phyloP scores from a whole-genome alignment of 1,140 invertebrate species.

The Leptoteleia sp. region DNA sequence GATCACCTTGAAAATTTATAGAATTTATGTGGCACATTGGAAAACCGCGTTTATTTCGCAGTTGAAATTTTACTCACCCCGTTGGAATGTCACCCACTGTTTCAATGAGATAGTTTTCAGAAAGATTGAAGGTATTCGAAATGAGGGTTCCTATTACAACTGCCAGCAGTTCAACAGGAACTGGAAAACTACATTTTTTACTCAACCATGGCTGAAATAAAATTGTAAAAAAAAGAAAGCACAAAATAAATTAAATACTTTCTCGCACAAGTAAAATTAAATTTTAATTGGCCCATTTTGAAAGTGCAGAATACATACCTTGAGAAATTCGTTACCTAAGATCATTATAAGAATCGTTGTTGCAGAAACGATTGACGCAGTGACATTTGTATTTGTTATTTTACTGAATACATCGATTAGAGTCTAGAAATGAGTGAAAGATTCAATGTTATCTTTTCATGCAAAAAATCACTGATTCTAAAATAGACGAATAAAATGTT shows the following conservation, averaged over 20 bases:
- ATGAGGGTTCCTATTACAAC: conserved; percentile 89
- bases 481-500: too few species aligned
- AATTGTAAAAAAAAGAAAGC: too few species aligned
- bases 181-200: conserved; percentile 87
- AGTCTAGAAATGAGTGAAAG: conserved; percentile 85
- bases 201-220: conserved; percentile 86
- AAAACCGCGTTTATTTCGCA: conserved; percentile 27
- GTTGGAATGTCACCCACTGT: conserved; percentile 90
- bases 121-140: conserved; percentile 84
- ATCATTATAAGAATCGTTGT: conserved; percentile 87
- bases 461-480: too few species aligned
- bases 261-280: too few species aligned
- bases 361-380: conserved; percentile 86
- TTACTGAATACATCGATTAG: conserved; percentile 84
- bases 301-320: conserved; percentile 82
- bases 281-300: too few species aligned
- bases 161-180: conserved; percentile 93
- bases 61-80: conserved; percentile 83
- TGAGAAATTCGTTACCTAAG: conserved; percentile 90
- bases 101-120: conserved; percentile 83
- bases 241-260: neutral
- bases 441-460: too few species aligned
- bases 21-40: conserved; percentile 63
- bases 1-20: conserved; percentile 71
- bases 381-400: conserved; percentile 84